phyloP scores from a whole-genome alignment of 1,140 invertebrate species.

The Drosophila parabipectinata region DNA sequence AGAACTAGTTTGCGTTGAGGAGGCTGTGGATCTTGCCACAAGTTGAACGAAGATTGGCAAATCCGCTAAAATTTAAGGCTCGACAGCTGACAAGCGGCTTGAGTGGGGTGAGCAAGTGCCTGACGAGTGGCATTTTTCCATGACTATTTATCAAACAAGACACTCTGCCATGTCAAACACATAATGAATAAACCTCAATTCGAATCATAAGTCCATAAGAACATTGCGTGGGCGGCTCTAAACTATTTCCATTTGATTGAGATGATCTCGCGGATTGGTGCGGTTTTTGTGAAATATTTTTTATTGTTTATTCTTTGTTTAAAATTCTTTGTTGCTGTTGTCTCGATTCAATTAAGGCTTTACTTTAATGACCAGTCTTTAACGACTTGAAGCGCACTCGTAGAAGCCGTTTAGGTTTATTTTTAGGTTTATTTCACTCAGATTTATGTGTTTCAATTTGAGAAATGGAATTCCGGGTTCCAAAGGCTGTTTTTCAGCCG shows the following conservation, averaged over 20 bases:
- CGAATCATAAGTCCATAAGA: slow-evolving; percentile 38
- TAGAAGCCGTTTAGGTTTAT: slow-evolving; percentile 45
- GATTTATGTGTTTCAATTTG: slow-evolving; percentile 68
- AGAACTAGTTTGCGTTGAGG: slow-evolving; percentile 44
- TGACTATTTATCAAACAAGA: slow-evolving; percentile 45
- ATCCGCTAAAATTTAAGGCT: slow-evolving; percentile 42
- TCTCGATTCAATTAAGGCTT: slow-evolving; percentile 54
- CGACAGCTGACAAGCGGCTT: slow-evolving; percentile 51
- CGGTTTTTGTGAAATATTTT: slow-evolving; percentile 16
- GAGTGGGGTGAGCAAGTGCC: slow-evolving; percentile 26
- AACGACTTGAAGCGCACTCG: slow-evolving; percentile 68
- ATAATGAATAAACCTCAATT: slow-evolving; percentile 7
- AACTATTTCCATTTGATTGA: slow-evolving; percentile 58
- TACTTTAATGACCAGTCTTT: slow-evolving; percentile 49
- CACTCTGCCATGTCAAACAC: slow-evolving; percentile 11
- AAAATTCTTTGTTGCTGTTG: slow-evolving; percentile 10
- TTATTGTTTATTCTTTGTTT: slow-evolving; percentile 3
- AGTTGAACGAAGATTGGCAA: slow-evolving; percentile 42
- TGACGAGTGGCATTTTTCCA: slow-evolving; percentile 56
- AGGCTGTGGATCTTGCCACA: slow-evolving; percentile 38
- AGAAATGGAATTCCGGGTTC: slow-evolving; percentile 68
- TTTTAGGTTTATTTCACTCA: slow-evolving; percentile 44
- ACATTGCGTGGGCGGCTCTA: slow-evolving; percentile 49
- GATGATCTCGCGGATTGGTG: slow-evolving; percentile 26
- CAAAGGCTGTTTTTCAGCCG: slow-evolving; percentile 34